Conservation (phyloP, 2,888 invertebrate species). For the Lithophane socia region DNA sequence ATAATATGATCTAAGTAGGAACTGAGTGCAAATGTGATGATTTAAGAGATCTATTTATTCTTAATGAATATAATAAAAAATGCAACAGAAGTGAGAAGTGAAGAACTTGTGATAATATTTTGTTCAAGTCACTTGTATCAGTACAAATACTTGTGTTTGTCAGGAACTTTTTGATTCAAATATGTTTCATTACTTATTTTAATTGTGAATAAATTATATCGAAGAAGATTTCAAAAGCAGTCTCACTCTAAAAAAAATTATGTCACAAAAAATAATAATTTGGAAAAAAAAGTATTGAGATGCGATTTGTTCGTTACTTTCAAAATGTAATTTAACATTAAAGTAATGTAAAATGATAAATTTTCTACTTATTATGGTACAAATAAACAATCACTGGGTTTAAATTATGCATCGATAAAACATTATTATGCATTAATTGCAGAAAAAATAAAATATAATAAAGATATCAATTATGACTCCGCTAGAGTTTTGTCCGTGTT, state of each 20-base stretch:
- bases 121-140: conserved; percentile 53
- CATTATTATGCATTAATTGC: conserved; percentile 64
- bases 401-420: conserved; percentile 62
- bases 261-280: conserved; percentile 14
- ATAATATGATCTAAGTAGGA: conserved; percentile 88
- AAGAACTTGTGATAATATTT: conserved; percentile 53
- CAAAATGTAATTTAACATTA: conserved; percentile 4
- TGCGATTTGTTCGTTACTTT: conserved; percentile 25
- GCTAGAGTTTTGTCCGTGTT: conserved; percentile 39
- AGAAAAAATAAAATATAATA: conserved; percentile 41
- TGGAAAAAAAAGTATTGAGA: conserved; percentile 15
- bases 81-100: conserved; percentile 81
- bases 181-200: conserved; percentile 56
- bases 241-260: conserved; percentile 53
- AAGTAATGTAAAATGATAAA: conserved; percentile 2
- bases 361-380: conserved; percentile 28
- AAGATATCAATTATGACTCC: conserved; percentile 46
- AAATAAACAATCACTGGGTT: conserved; percentile 51
- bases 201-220: conserved; percentile 59
- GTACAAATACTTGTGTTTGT: conserved; percentile 63
- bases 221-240: conserved; percentile 51
- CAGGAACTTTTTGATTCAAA: conserved; percentile 71
- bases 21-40: conserved; percentile 88
- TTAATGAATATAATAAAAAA: conserved; percentile 82
- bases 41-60: conserved; percentile 85